Evolutionary conservation across 2,888 invertebrate species (phyloP), one percentile per base, ranked within the genome.

Genomic region (Sclerodermus sp.): DNA sequence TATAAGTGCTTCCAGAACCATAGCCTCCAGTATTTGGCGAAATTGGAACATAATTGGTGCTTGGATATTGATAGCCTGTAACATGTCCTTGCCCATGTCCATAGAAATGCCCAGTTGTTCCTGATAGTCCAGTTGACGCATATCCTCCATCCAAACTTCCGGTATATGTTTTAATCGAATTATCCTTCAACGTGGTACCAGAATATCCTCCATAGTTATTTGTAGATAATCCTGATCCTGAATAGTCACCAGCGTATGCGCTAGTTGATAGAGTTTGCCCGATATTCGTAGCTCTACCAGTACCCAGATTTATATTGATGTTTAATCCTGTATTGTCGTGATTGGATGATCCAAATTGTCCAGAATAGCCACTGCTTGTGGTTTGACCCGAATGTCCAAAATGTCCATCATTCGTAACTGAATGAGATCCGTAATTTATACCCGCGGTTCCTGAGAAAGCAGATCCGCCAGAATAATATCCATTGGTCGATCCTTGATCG

Each of bases 401-500:
- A 2, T 31, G 12, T n/a, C n/a, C n/a, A n/a, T n/a, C 47, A 4
- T 36, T 14, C 9, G 47, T 23, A 37, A 49, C 46, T n/a, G 49
- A 37, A 41, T 36, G 53, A n/a, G n/a, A n/a, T n/a, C n/a, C n/a
- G n/a, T n/a, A n/a, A n/a, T n/a, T 31, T 31, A 12, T 31, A 10
- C 13, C 29, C 13, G 44, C 42, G 16, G 46, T 12, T 42, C 42
- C 55, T 30, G 45, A 12, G 40, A 57, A 54, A 38, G 32, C 54
- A 10, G 42, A 47, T n/a, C 49, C 38, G 31, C 51, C 40, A n/a
- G 48, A 47, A 29, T 36, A 42, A 34, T 42, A 45, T 9, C 47
- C 49, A n/a, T 49, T 30, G 6, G 42, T 37, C 9, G 44, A 31
- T 10, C 50, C 53, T n/a, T 45, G 82, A 59, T 79, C 77, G 8